Conservation (phyloP, 2,888 invertebrate species). For the Drosophila stalkeri region DNA sequence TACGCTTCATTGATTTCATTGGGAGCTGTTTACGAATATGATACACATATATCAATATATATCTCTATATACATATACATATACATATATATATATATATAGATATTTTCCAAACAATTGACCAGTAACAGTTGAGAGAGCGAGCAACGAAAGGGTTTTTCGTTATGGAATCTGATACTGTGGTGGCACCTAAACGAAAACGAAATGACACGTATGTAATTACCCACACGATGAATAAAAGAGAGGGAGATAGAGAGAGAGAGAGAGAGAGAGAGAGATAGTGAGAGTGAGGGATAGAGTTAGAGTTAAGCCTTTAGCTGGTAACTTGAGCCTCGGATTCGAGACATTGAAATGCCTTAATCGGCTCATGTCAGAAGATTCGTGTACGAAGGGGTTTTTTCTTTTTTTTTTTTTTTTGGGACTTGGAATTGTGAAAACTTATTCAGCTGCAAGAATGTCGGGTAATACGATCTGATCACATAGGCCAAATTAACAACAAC, state of each 20-base stretch:
- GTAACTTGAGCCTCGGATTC: slow-evolving; percentile 74
- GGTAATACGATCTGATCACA: slow-evolving; percentile 67
- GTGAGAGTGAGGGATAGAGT: neutral
- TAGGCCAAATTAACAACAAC: slow-evolving; percentile 43
- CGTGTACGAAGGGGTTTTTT: slow-evolving; percentile 19
- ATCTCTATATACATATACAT: neutral
- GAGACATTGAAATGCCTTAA: slow-evolving; percentile 83
- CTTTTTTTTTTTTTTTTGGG: slow-evolving; percentile 15
- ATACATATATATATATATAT: neutral
- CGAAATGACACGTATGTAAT: slow-evolving; percentile 84
- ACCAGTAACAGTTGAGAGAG: slow-evolving; percentile 71
- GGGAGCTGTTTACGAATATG: slow-evolving; percentile 44
- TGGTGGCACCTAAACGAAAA: slow-evolving; percentile 84
- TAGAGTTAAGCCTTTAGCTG: slow-evolving; percentile 35
- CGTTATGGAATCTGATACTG: slow-evolving; percentile 78
- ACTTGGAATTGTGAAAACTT: slow-evolving; percentile 44
- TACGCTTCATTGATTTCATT: slow-evolving; percentile 51
- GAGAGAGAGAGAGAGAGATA: neutral
- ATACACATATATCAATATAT: slow-evolving; percentile 15
- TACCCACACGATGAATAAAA: slow-evolving; percentile 55
- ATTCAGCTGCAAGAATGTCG: slow-evolving; percentile 73
- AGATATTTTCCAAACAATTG: slow-evolving; percentile 84
- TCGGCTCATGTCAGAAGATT: slow-evolving; percentile 85
- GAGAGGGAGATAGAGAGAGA: slow-evolving; percentile 2
- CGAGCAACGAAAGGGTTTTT: slow-evolving; percentile 61